Conservation (phyloP, 2,888 invertebrate species). For the Apoda limacodes region DNA sequence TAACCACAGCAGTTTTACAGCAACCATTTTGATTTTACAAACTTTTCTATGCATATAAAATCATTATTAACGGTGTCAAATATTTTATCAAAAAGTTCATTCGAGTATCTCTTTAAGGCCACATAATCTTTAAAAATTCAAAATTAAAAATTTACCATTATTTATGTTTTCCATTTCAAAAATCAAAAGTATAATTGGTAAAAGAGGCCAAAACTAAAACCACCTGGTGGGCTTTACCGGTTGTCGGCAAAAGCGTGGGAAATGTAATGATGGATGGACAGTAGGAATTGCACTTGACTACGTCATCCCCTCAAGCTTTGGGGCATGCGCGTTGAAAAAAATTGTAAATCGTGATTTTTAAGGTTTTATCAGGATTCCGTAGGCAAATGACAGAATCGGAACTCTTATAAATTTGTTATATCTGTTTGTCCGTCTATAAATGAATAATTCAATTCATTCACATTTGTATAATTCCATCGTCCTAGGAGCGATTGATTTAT, state of each 20-base stretch:
- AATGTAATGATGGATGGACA: constrained; percentile 38
- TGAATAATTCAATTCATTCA: too few species aligned
- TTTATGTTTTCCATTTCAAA: too few species aligned
- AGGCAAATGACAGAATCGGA: too few species aligned
- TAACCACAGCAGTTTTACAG: constrained; percentile 44
- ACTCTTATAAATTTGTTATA: too few species aligned
- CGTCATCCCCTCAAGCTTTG: too few species aligned
- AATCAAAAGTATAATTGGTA: too few species aligned
- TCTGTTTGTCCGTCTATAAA: too few species aligned
- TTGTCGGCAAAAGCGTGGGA: constrained; percentile 39
- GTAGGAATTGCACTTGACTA: not conserved
- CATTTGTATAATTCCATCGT: too few species aligned
- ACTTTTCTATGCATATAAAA: constrained; percentile 3
- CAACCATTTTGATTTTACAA: constrained; percentile 36
- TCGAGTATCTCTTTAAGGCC: not conserved
- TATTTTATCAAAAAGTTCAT: not conserved
- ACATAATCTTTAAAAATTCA: not conserved
- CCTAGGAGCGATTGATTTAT: too few species aligned
- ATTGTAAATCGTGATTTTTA: too few species aligned
- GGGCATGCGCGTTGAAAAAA: too few species aligned
- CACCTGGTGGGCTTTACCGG: constrained; percentile 34
- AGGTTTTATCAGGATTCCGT: too few species aligned
- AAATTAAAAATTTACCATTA: not conserved
- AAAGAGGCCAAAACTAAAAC: not conserved
- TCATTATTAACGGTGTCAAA: not conserved